These are phyloP conservation scores for Fissipunctia ypsillon DNA, from an alignment of 2,888 invertebrate species.

Conservation along the genomic window DNA sequence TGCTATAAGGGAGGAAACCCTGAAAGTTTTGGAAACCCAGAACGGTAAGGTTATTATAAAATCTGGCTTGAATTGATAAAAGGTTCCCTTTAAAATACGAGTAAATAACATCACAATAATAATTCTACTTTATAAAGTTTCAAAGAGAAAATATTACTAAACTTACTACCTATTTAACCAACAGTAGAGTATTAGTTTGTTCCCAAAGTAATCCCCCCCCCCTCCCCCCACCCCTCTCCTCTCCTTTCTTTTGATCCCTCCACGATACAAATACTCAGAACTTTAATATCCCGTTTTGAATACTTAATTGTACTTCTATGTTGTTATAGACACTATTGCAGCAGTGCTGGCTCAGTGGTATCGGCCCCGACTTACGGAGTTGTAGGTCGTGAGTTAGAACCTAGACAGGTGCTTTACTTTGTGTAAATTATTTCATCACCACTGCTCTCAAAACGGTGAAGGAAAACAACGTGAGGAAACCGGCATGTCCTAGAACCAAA, in stretches of 20 bases:
- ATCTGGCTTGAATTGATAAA: background rate
- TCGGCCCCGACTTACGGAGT: too few relatives aligned
- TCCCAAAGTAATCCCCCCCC: conserved; percentile 30
- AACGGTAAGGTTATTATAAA: background rate
- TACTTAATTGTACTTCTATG: conserved; percentile 45
- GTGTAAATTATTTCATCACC: too few relatives aligned
- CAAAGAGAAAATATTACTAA: background rate
- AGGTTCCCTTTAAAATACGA: conserved; percentile 10
- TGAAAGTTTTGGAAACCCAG: background rate
- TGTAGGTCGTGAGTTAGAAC: too few relatives aligned
- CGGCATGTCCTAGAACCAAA: too few relatives aligned
- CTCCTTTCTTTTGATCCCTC: conserved; percentile 26
- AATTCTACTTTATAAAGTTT: background rate
- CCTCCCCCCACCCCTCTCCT: too few relatives aligned
- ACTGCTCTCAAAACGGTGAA: too few relatives aligned
- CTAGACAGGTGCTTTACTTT: too few relatives aligned
- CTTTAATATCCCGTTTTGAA: conserved; percentile 42
- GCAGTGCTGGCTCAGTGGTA: too few relatives aligned
- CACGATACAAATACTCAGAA: conserved; percentile 30
- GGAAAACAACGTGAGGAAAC: too few relatives aligned
- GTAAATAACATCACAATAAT: too few relatives aligned
- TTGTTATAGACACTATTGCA: conserved; percentile 29
- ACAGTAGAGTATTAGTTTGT: conserved; percentile 28
- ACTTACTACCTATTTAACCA: background rate
- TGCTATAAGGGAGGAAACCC: background rate